phyloP scores from a whole-genome alignment of 2,797 vertebrate genomes.

The Myotis daubentonii region DNA sequence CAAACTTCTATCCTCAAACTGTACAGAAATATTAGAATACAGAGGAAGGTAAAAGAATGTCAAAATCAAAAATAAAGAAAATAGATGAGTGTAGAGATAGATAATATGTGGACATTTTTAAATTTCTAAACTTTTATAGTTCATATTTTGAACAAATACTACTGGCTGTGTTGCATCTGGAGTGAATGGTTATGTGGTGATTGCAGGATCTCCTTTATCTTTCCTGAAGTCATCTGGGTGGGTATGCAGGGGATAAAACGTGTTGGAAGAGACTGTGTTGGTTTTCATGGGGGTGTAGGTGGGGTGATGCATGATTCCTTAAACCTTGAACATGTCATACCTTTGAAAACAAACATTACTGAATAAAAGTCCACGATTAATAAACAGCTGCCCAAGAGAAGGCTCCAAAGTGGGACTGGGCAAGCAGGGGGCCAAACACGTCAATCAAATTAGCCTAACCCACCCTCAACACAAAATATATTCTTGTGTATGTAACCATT shows the following conservation, averaged over 20 bases:
- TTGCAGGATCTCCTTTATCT: rapidly evolving
- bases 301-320: background rate
- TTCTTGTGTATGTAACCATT: background rate
- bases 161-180: background rate
- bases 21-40: background rate
- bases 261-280: background rate
- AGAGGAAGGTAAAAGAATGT: background rate
- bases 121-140: background rate
- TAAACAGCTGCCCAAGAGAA: background rate
- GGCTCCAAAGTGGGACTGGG: background rate
- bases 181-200: too few species aligned
- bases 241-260: background rate
- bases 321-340: background rate
- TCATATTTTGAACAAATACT: background rate
- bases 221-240: background rate
- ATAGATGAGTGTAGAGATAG: background rate
- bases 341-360: background rate
- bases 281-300: background rate
- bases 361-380: background rate
- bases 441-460: background rate
- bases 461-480: background rate
- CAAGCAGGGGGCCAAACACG: background rate
- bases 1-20: too few species aligned
- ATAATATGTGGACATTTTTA: background rate
- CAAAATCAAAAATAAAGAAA: background rate